phyloP scores from a whole-genome alignment of 2,113 vertebrate species.

The Drymodes brunneopygia region DNA sequence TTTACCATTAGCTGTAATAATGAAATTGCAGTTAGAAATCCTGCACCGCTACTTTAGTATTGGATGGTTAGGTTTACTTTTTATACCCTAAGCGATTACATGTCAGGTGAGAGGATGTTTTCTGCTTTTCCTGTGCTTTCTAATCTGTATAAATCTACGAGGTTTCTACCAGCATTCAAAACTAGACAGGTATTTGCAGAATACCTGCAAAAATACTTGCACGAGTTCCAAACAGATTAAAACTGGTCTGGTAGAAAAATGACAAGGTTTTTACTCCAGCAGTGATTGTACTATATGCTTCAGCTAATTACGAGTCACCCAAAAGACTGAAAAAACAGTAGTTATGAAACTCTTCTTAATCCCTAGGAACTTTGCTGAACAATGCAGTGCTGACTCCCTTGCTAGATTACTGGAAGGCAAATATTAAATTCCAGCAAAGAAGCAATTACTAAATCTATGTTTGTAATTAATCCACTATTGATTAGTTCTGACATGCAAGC shows the following conservation, averaged over 20 bases:
- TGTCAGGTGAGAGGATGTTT: neutral
- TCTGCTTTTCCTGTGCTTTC: neutral
- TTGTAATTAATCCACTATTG: constrained; percentile 30
- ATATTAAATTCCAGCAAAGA: constrained; percentile 39
- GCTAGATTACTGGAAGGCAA: constrained; percentile 15
- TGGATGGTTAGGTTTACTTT: neutral
- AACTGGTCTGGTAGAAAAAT: neutral
- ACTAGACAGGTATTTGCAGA: neutral
- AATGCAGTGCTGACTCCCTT: neutral
- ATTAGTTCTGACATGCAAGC: neutral
- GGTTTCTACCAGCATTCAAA: neutral
- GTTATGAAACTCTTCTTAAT: constrained; percentile 5
- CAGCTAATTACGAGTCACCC: neutral
- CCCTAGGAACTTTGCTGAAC: neutral
- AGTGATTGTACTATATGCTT: neutral
- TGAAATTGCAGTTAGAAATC: neutral
- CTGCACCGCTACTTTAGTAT: neutral
- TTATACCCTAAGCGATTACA: neutral
- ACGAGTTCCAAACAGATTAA: neutral
- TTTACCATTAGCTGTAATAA: neutral
- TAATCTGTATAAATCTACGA: neutral
- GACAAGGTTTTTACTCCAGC: neutral
- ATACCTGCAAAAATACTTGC: neutral
- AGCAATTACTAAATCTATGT: constrained; percentile 10
- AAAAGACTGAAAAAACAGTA: neutral